Base-by-base conservation (phyloP, 2,888 invertebrate genomes). In the Parelbella ahira region DNA sequence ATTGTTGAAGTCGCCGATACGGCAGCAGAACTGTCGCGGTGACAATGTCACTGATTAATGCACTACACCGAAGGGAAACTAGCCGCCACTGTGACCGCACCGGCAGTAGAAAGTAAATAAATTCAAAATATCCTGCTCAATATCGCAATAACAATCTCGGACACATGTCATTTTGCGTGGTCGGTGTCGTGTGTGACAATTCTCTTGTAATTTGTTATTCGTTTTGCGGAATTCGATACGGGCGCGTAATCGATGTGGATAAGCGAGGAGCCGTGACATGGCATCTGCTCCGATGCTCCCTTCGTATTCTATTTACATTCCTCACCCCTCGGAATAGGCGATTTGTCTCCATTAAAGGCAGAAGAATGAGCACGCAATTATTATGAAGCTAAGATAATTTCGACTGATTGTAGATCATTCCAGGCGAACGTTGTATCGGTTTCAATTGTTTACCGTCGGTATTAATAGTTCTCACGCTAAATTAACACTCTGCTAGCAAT, bases 211-310 rank as follows among this genome's bases (percentile, higher is more conserved):
- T 36, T 25, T 25, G 36, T 49, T 37, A 43, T 54, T 50, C 42
- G 45, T 48, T 49, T 50, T 45, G 45, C 33, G 34, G 37, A 45
- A 50, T 54, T 51, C 34, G 51, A 54, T 52, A 51, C 49, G 51
- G 53, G 46, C 50, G 52, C 47, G 51, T 55, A 56, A 64, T 68
- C 55, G 50, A 47, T 50, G 48, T 48, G 49, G 54, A 54, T 52
- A 47, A 50, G 50, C 50, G 32, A 38, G 47, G 45, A 37, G 44
- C 39, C 33, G 37, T 37, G 34, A 21, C 37, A 32, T 37, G 62
- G 67, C 77, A 80, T 79, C 77, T 80, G 78, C 63, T 62, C 43
- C 47, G 53, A 49, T 54, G 51, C 60, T 67, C 67, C 70, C 70
- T 66, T 49, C 50, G 50, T 52, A 42, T 51, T 53, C 50, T 55